These are phyloP conservation scores for Neuroterus valhalla DNA, from an alignment of 1,140 invertebrate species.

Conservation along the genomic window DNA sequence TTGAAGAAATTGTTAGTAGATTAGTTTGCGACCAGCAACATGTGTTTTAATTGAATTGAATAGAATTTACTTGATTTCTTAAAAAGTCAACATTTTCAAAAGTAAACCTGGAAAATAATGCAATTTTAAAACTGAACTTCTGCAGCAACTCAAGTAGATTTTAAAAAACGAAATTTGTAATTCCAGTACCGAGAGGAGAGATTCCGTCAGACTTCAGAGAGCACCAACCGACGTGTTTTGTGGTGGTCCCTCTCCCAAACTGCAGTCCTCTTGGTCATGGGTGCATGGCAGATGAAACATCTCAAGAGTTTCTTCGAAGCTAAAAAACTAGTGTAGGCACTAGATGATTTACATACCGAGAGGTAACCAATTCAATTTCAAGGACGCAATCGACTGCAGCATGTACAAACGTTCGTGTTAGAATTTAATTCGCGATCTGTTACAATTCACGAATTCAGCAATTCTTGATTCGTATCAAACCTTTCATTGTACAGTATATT, in stretches of 20 bases:
- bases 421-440: not conserved
- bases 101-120: too few species aligned
- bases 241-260: constrained; percentile 99
- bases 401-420: too few species aligned
- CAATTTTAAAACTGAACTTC: too few species aligned
- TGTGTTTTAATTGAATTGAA: too few species aligned
- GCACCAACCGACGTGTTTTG: constrained; percentile 96
- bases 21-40: too few species aligned
- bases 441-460: not conserved
- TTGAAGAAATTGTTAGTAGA: too few species aligned
- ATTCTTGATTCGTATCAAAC: not conserved
- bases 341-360: too few species aligned
- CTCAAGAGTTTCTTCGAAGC: constrained; percentile 99
- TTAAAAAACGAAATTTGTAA: constrained; percentile 46
- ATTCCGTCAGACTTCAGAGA: constrained; percentile 98
- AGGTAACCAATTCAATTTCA: not conserved
- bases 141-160: too few species aligned
- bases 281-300: constrained; percentile 99
- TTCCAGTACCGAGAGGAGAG: constrained; percentile 96
- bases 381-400: too few species aligned
- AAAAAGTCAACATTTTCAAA: too few species aligned
- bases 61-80: too few species aligned
- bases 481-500: not conserved
- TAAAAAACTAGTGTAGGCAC: constrained; percentile 95
- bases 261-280: constrained; percentile 91